Conservation (phyloP, 2,797 vertebrate genomes). For the Mallotus villosus region DNA sequence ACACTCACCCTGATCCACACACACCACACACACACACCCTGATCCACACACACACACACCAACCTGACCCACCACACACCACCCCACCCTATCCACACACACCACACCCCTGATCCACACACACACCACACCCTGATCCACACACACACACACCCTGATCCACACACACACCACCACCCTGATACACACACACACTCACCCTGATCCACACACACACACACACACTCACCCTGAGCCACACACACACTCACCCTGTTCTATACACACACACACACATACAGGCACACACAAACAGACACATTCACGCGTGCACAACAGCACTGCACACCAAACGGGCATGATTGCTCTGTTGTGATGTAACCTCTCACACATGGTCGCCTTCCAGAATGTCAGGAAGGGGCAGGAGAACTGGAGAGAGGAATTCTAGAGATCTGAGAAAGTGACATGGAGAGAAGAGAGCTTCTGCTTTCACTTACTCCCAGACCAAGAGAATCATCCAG, state of each 20-base stretch:
- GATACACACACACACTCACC: conserved; percentile 25
- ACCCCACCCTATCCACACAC: too few species aligned
- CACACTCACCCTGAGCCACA: background rate
- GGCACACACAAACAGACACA: background rate
- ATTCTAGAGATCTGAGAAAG: conserved; percentile 37
- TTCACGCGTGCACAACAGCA: background rate
- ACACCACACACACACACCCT: too few species aligned
- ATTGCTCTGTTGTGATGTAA: conserved; percentile 35
- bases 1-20: too few species aligned
- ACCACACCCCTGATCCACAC: background rate
- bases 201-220: conserved; percentile 1
- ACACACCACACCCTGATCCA: conserved; percentile 1
- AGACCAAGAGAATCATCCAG: conserved; percentile 22
- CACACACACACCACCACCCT: conserved; percentile 32
- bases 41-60: too few species aligned
- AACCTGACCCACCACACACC: too few species aligned
- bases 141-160: conserved; percentile 53
- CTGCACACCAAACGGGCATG: conserved; percentile 1
- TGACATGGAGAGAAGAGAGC: conserved; percentile 12
- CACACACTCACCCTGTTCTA: background rate
- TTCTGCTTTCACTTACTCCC: conserved; percentile 60
- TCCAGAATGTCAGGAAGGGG: conserved; percentile 29
- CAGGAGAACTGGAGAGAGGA: conserved; percentile 24
- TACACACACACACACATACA: background rate
- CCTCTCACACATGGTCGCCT: conserved; percentile 29